Evolutionary conservation across 2,797 vertebrate genomes (phyloP).

Genomic region (Gephyroberyx darwinii): DNA sequence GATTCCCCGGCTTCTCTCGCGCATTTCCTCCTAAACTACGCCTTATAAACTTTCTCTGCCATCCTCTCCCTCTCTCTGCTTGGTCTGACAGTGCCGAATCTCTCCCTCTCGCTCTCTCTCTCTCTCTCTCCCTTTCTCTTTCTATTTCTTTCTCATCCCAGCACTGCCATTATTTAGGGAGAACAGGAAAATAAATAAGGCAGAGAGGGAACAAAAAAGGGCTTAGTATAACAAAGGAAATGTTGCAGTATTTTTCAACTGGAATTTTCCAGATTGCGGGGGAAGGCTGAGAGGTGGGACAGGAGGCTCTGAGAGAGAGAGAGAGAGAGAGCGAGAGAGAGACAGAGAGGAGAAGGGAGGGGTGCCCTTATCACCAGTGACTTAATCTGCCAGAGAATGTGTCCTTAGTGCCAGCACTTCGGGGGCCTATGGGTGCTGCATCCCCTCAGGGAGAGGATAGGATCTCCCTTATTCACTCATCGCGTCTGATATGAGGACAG

Average conservation of each 20-base stretch:
- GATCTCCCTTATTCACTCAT: not conserved
- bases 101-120: constrained; percentile 43
- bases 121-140: constrained; percentile 25
- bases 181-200: constrained; percentile 71
- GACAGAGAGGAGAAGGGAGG: constrained; percentile 40
- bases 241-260: constrained; percentile 71
- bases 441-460: constrained; percentile 15
- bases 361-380: constrained; percentile 48
- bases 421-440: constrained; percentile 24
- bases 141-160: constrained; percentile 33
- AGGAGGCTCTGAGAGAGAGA: constrained; percentile 29
- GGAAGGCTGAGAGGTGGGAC: constrained; percentile 32
- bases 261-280: constrained; percentile 62
- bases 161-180: constrained; percentile 64
- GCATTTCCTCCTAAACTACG: constrained; percentile 82
- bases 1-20: constrained; percentile 84
- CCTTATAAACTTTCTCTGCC: constrained; percentile 84
- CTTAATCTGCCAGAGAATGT: constrained; percentile 54
- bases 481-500: not conserved
- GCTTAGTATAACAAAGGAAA: constrained; percentile 74
- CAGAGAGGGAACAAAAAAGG: constrained; percentile 64
- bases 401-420: constrained; percentile 35
- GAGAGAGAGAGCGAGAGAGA: constrained; percentile 28
- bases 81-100: constrained; percentile 52
- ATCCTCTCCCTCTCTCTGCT: constrained; percentile 60